Evolutionary conservation across 2,113 vertebrate species (phyloP).

Genomic region (Xerus inauris): DNA sequence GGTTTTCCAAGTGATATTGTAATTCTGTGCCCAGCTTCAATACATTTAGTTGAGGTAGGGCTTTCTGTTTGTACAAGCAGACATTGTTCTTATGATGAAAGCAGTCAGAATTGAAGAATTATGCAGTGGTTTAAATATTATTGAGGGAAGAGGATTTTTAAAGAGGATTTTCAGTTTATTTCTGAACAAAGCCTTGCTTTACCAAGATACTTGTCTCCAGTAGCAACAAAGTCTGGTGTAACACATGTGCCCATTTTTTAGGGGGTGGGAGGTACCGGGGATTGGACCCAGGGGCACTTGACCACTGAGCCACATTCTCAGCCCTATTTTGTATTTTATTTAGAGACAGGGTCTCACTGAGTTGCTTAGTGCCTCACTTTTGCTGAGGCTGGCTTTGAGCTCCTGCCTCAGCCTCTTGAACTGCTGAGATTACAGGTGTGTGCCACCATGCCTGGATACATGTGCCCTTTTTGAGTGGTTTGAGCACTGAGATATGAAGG

Average conservation of each 20-base stretch:
- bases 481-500: not conserved
- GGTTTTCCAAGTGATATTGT: not conserved
- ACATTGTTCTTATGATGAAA: not conserved
- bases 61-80: not conserved
- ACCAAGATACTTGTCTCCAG: not conserved
- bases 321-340: no score
- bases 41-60: not conserved
- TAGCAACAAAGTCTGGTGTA: not conserved
- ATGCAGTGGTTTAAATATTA: not conserved
- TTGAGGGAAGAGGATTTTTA: not conserved
- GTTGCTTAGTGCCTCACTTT: no score
- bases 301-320: no score
- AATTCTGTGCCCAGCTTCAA: not conserved
- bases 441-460: no score
- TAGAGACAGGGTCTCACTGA: no score
- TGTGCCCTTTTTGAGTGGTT: not conserved
- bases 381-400: no score
- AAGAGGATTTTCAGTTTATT: not conserved
- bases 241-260: not conserved
- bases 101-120: not conserved
- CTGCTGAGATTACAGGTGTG: no score
- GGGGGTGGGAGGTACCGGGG: no score
- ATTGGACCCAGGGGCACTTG: no score
- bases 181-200: not conserved
- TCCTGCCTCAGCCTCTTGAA: no score